Evolutionary conservation across 2,113 vertebrate genomes (phyloP).

Genomic region (Bos indicus): DNA sequence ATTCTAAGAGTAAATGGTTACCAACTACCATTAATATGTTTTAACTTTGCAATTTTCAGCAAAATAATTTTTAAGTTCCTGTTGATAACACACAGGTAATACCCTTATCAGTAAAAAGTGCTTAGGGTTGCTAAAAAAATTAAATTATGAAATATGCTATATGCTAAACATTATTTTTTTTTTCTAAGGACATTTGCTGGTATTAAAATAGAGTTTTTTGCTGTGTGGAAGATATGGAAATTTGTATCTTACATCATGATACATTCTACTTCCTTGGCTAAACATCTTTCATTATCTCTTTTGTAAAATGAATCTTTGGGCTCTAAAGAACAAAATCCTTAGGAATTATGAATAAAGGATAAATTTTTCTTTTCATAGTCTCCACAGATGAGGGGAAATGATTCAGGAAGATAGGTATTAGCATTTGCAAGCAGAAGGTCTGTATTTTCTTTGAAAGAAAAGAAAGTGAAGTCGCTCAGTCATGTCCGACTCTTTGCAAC

Average conservation of each 20-base stretch:
- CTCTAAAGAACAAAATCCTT: slow-evolving; percentile 53
- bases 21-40: background rate
- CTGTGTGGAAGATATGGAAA: slow-evolving; percentile 65
- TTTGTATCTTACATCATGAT: slow-evolving; percentile 59
- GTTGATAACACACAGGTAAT: slow-evolving; percentile 39
- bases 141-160: slow-evolving; percentile 35
- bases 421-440: slow-evolving; percentile 8
- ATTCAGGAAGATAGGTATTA: slow-evolving; percentile 23
- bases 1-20: slow-evolving; percentile 17
- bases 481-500: accelerated
- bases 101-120: slow-evolving; percentile 36
- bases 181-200: background rate
- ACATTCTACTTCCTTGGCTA: slow-evolving; percentile 61
- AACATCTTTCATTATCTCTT: slow-evolving; percentile 68
- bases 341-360: slow-evolving; percentile 36
- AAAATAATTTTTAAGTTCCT: slow-evolving; percentile 50
- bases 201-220: slow-evolving; percentile 32
- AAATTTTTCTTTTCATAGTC: slow-evolving; percentile 40
- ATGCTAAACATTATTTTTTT: slow-evolving; percentile 32
- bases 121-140: slow-evolving; percentile 41
- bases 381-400: background rate
- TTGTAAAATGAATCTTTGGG: slow-evolving; percentile 56
- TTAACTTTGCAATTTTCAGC: slow-evolving; percentile 34
- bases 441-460: background rate
- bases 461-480: background rate